These are phyloP conservation scores for Hoplostethus atlanticus DNA, from an alignment of 2,797 vertebrate genomes.

Conservation along the genomic window DNA sequence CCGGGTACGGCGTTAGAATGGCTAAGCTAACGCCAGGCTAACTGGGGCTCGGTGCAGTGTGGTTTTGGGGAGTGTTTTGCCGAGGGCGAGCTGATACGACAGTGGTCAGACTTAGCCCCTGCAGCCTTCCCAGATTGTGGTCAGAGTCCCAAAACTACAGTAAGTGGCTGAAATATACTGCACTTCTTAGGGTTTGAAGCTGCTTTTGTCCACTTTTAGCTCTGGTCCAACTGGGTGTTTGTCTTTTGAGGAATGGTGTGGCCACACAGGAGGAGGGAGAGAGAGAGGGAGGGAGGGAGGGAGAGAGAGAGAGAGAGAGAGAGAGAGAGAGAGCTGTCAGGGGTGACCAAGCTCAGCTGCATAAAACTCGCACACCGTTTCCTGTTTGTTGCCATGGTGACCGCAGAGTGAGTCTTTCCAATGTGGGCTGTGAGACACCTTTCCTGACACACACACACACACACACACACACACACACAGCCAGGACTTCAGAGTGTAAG, in stretches of 20 bases:
- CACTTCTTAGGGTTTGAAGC: slow-evolving; percentile 48
- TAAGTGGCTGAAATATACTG: slow-evolving; percentile 50
- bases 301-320: neutral
- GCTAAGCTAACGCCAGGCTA: slow-evolving; percentile 45
- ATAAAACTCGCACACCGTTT: slow-evolving; percentile 63
- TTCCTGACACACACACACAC: slow-evolving; percentile 44
- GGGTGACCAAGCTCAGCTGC: slow-evolving; percentile 62
- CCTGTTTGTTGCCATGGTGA: slow-evolving; percentile 75
- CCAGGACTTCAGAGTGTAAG: slow-evolving; percentile 15
- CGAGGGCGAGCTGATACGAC: slow-evolving; percentile 65
- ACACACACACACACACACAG: slow-evolving; percentile 19
- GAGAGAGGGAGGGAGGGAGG: slow-evolving; percentile 8
- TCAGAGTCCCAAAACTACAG: slow-evolving; percentile 43
- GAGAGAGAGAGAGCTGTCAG: slow-evolving; percentile 43
- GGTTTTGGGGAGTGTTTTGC: slow-evolving; percentile 59
- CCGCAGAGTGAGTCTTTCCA: slow-evolving; percentile 57
- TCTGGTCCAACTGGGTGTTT: slow-evolving; percentile 63
- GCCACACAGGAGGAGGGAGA: slow-evolving; percentile 71
- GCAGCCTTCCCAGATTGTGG: slow-evolving; percentile 56
- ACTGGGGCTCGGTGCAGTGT: slow-evolving; percentile 28
- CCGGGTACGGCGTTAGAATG: slow-evolving; percentile 23
- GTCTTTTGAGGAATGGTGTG: slow-evolving; percentile 63
- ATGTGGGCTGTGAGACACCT: slow-evolving; percentile 69
- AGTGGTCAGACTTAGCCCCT: slow-evolving; percentile 49
- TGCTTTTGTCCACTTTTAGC: slow-evolving; percentile 74